Evolutionary conservation across 2,888 invertebrate species (phyloP).

Genomic region (Tetragnatha montana): DNA sequence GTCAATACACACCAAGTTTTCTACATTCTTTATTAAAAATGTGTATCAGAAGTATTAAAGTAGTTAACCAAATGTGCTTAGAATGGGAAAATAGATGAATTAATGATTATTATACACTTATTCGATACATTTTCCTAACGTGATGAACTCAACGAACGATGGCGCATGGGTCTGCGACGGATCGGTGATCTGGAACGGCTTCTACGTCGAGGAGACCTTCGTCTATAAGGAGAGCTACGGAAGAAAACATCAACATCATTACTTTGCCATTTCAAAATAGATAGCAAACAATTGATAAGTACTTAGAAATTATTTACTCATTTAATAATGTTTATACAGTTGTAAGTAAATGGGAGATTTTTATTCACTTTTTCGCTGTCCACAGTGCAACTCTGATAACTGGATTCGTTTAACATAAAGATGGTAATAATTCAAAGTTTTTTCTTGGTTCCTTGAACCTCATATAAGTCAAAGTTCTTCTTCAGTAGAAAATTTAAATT

Average conservation of each 20-base stretch:
- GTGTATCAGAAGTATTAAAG: neutral
- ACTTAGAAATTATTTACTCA: too few relatives aligned
- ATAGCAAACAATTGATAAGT: too few relatives aligned
- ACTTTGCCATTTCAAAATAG: too few relatives aligned
- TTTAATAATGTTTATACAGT: too few relatives aligned
- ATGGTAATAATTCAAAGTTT: too few relatives aligned
- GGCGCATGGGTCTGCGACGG: neutral
- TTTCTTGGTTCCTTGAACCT: too few relatives aligned
- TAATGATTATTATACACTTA: neutral
- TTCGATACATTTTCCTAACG: conserved; percentile 2
- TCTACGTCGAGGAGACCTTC: conserved; percentile 20
- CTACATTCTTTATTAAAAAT: neutral
- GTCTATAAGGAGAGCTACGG: conserved; percentile 19
- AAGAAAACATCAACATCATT: neutral
- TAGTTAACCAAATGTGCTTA: neutral
- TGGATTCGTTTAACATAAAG: too few relatives aligned
- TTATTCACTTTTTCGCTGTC: too few relatives aligned
- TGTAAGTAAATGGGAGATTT: too few relatives aligned
- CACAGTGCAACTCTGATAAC: too few relatives aligned
- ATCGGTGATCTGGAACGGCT: conserved; percentile 25
- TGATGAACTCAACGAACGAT: conserved; percentile 15
- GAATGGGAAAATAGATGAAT: neutral
- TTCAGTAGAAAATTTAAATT: too few relatives aligned
- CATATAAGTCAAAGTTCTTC: too few relatives aligned
- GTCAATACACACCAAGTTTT: neutral